Evolutionary conservation across 2,113 vertebrate genomes (phyloP).

Genomic region (Corynorhinus townsendii): DNA sequence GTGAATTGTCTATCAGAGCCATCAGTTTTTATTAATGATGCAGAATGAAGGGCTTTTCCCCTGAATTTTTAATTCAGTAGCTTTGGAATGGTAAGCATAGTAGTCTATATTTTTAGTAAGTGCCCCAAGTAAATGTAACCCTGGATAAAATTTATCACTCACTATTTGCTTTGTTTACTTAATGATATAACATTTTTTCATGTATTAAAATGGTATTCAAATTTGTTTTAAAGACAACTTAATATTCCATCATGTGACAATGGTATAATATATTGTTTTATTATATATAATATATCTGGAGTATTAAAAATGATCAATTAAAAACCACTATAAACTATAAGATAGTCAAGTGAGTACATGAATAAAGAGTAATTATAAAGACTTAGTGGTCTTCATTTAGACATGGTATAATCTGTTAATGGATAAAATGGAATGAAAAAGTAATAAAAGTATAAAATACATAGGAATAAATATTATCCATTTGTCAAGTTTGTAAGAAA

Average conservation of each 20-base stretch:
- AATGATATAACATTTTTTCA: neutral
- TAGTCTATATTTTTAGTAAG: neutral
- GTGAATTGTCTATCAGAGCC: neutral
- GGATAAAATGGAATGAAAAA: neutral
- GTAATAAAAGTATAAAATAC: neutral
- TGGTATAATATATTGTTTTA: neutral
- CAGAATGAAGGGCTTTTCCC: neutral
- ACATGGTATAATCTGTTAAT: neutral
- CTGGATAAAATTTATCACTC: neutral
- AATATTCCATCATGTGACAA: neutral
- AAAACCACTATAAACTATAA: neutral
- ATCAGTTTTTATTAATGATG: neutral
- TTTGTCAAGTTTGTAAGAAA: neutral
- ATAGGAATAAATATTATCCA: neutral
- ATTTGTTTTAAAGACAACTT: neutral
- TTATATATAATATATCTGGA: neutral
- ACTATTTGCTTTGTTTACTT: neutral
- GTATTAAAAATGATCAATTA: neutral
- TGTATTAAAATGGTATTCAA: neutral
- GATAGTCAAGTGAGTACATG: neutral
- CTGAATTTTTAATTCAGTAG: neutral
- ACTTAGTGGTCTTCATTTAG: neutral
- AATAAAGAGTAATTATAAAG: neutral
- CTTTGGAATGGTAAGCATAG: neutral
- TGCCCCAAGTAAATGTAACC: neutral